Evolutionary conservation across 2,888 invertebrate species (phyloP), one percentile per base, ranked within the genome.

Genomic region (Galeruca laticollis): DNA sequence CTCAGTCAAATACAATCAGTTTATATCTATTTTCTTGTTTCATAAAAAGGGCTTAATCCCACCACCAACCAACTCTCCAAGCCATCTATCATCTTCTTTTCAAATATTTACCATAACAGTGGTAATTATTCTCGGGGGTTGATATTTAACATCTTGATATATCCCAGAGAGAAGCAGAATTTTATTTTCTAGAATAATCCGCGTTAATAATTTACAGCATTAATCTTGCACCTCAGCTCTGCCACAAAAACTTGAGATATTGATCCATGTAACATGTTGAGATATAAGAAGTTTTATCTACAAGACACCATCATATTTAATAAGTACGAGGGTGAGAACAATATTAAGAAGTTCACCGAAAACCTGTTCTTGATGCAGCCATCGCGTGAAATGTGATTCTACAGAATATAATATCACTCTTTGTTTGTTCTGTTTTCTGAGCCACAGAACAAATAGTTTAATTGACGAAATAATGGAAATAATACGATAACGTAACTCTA

Each of bases 211-310:
- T 68, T 43, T 31, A 35, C 43, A 43, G 37, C 60, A 67, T 67
- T 47, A 67, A 67, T 67, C 59, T 67, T 66, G n/a, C 43, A 26
- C 49, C 15, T 49, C 20, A 49, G 15, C 10, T 54, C 60, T 33
- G 33, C 52, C 26, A 52, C 60, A 57, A 21, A 52, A 67, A 65
- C 65, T 47, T 31, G 54, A 62, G 62, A 68, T 68, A 68, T 40
- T 54, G 62, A 68, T 68, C 63, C 68, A 33, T 57, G 43, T 13
- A 62, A 63, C 68, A 68, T 68, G 68, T 62, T 68, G 68, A 68
- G 68, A 68, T 62, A 68, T 67, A 59, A 60, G 51, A 26, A 63
- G 62, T 37, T 54, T 49, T 33, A 40, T 63, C 20, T 54, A 20
- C 52, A 52, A 52, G 40, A 62, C 35, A 37, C 35, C 20, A 33